phyloP scores from a whole-genome alignment of 1,140 invertebrate genomes.

The Xylocopa sonorina region DNA sequence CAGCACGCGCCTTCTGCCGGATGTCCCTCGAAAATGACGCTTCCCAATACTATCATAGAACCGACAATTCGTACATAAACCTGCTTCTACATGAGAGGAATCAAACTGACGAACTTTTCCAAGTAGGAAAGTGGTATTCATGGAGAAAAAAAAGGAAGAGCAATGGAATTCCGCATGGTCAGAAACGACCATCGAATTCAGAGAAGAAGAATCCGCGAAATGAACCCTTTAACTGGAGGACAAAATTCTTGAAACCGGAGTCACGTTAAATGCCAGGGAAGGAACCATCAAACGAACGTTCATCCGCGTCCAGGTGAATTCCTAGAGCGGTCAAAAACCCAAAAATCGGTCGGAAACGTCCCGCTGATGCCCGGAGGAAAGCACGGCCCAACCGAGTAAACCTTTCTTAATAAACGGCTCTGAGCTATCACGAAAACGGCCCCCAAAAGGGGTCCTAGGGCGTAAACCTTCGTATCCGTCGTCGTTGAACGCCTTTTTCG shows the following conservation, averaged over 20 bases:
- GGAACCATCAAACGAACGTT: constrained; percentile 26
- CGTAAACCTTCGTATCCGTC: constrained; percentile 34
- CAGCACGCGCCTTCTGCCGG: neutral
- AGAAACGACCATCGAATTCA: neutral
- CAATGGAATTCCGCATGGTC: neutral
- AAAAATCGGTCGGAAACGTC: constrained; percentile 36
- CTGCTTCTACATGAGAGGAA: too few species aligned
- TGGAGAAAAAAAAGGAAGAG: neutral
- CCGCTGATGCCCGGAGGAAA: constrained; percentile 49
- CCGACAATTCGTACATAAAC: too few species aligned
- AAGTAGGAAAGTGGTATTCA: neutral
- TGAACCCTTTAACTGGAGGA: constrained; percentile 26
- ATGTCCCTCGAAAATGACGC: constrained; percentile 6
- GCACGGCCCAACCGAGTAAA: constrained; percentile 45
- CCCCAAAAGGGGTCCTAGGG: constrained; percentile 47
- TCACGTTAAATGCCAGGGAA: constrained; percentile 42
- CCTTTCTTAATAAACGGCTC: constrained; percentile 64
- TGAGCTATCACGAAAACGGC: constrained; percentile 64
- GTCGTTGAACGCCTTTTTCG: neutral
- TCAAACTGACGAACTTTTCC: neutral
- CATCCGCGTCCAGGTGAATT: constrained; percentile 37
- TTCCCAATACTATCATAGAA: too few species aligned
- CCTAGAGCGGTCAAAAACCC: constrained; percentile 64
- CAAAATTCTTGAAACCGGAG: constrained; percentile 28
- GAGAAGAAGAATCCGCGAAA: constrained; percentile 7